These are phyloP conservation scores for Prietella phreatophila DNA, from an alignment of 2,113 vertebrate genomes.

Conservation along the genomic window DNA sequence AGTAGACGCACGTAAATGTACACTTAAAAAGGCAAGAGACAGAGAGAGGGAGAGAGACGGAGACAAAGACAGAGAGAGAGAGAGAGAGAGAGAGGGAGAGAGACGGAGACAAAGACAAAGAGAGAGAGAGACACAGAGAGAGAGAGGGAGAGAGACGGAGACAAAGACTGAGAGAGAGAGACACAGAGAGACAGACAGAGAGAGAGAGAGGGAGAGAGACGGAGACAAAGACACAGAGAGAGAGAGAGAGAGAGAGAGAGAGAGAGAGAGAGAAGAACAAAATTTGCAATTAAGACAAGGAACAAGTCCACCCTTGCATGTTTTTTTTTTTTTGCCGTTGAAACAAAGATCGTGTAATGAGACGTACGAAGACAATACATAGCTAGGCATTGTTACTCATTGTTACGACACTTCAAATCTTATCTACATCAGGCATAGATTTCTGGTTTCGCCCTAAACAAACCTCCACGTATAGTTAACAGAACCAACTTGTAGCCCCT, in stretches of 20 bases:
- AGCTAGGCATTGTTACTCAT: conserved; percentile 56
- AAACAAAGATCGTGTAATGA: conserved; percentile 53
- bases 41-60: conserved; percentile 38
- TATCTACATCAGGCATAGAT: conserved; percentile 47
- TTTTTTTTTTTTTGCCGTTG: conserved; percentile 47
- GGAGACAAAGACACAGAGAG: conserved; percentile 49
- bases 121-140: background rate
- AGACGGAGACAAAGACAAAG: too few relatives aligned
- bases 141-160: conserved; percentile 45
- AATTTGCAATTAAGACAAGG: conserved; percentile 63
- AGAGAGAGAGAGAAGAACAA: conserved; percentile 55
- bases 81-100: conserved; percentile 31
- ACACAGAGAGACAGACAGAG: conserved; percentile 31
- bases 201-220: conserved; percentile 37
- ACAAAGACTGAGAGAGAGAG: background rate
- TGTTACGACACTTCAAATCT: conserved; percentile 52
- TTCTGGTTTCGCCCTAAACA: background rate
- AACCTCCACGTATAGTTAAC: conserved; percentile 13
- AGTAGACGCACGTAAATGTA: conserved; percentile 57
- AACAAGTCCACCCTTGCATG: conserved; percentile 59
- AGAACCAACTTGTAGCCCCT: conserved; percentile 3
- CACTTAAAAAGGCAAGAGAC: conserved; percentile 62
- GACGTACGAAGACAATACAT: conserved; percentile 65
- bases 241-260: conserved; percentile 35
- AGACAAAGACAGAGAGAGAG: conserved; percentile 49